Evolutionary conservation across 2,797 vertebrate genomes (phyloP), one percentile per base, ranked within the genome.

Genomic region (Tenualosa thibaudeaui): DNA sequence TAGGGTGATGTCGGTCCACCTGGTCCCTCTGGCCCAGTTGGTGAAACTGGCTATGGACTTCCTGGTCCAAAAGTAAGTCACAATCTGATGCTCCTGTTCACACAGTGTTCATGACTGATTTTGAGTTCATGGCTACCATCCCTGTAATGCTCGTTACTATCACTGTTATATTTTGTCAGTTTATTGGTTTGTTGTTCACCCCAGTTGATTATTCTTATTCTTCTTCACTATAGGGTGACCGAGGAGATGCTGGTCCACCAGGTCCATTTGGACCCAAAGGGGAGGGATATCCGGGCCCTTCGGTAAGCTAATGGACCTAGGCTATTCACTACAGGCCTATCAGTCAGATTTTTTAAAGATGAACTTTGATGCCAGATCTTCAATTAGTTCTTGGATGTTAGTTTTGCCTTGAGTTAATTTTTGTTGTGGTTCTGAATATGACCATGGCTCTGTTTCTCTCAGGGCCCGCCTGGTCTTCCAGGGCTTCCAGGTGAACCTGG

Each of bases 41-140:
- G 97, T 84, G 97, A 98, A 93, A 96, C 95, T 46, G 97, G 97
- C 85, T 94, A 97, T 85, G 97, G 97, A 88, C 95, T 97, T 92
- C 96, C 96, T 89, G 97, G 97, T 82, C 95, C 97, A 88, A 98
- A 98, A 96, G 97, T 98, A 93, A 88, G 68, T 43, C 3, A 43
- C 7, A 19, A 19, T 75, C 68, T 17, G 5, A 75, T 40, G 10
- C 15, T 71, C 65, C 12, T 3, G 15, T 71, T 40, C 60, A 40
- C 50, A 46, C 10, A 56, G 3, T 53, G 2, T 31, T 82, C 65
- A 26, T n/a, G 13, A 68, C 58, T 68, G 13, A 46, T 71, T 26
- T 17, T 37, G 40, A 19, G 81, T 54, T 75, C 68, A 68, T 62
- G 51, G 9, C 24, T 8, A 65, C 62, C 13, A 26, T 3, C 10